Evolutionary conservation across 30 jellyfish, hydroid and myxozoan genomes (phyloP).

Genomic region (Pseudorhiza aurosa): DNA sequence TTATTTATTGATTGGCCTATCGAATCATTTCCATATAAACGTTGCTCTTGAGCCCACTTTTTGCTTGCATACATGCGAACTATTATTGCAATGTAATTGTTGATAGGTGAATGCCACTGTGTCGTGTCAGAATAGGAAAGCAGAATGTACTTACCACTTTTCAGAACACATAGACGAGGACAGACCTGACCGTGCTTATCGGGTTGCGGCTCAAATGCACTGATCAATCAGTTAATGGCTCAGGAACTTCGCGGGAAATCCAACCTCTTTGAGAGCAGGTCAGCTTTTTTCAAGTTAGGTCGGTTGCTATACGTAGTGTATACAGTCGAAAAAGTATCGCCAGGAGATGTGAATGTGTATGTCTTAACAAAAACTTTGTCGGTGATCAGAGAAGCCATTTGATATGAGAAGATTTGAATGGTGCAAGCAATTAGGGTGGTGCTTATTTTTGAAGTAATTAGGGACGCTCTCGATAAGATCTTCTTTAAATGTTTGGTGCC

Average conservation of each 20-base stretch:
- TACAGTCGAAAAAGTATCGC: slow-evolving; percentile 24
- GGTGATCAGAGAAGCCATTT: neutral
- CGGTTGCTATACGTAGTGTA: slow-evolving; percentile 28
- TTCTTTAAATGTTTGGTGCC: slow-evolving; percentile 41
- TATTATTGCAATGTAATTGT: no score
- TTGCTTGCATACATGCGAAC: no score
- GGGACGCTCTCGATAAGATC: slow-evolving; percentile 42
- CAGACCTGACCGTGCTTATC: neutral
- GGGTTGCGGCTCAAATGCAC: slow-evolving; percentile 12
- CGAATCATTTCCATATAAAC: no score
- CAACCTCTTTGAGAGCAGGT: neutral
- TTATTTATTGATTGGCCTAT: no score
- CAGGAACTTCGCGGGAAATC: slow-evolving; percentile 52
- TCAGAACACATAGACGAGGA: neutral
- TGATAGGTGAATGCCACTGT: no score
- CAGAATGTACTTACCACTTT: slow-evolving; percentile 5
- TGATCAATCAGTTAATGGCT: slow-evolving; percentile 47
- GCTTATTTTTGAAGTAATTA: slow-evolving; percentile 41
- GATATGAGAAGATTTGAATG: no score
- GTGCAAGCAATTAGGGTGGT: no score
- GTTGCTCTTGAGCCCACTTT: no score
- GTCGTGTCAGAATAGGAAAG: no score
- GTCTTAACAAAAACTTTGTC: slow-evolving; percentile 7
- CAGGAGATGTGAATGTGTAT: slow-evolving; percentile 27
- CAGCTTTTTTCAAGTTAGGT: slow-evolving; percentile 4